Evolutionary conservation across 2,797 vertebrate species (phyloP), one percentile per base, ranked within the genome.

Genomic region (Mastacembelus armatus): DNA sequence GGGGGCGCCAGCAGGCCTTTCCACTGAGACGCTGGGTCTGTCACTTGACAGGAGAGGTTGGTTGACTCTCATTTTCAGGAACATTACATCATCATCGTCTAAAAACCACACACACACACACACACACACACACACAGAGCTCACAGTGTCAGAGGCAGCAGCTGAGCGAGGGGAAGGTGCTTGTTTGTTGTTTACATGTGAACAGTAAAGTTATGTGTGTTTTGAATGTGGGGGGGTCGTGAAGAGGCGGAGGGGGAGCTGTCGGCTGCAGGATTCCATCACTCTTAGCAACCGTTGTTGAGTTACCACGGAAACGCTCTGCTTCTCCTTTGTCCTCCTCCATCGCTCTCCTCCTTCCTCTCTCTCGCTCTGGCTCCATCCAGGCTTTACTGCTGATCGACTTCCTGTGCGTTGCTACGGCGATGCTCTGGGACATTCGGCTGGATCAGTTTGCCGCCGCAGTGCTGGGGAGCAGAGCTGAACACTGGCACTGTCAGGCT

Each of bases 281-380:
- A 91, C 88, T 90, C 86, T 81, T 84, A 80, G 90, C 83, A 89
- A 91, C 84, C 62, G 66, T 84, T 85, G 72, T 82, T 76, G 79
- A 76, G 89, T 91, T 89, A 77, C 90, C 86, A 89, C 65, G 88
- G 90, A 79, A 90, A 91, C 88, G n/a, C 85, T 77, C 36, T 78
- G 79, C 78, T 78, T 80, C 71, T 84, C 56, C 59, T 86, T 85
- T 90, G 72, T 87, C 67, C 72, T 73, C 68, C 63, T 82, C 60
- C 49, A 59, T 71, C 51, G 16, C 60, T 26, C 44, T 39, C 35
- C 52, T 26, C 60, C 60, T 29, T 67, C 18, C 42, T 47, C 58
- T 45, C 57, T 50, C 68, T 21, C 67, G 49, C 66, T 19, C 65
- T 80, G 69, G 2, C 60, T 71, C 77, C 56, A 40, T 83, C 74